phyloP scores from a whole-genome alignment of 2,797 vertebrate species.

The Acanthopagrus latus region DNA sequence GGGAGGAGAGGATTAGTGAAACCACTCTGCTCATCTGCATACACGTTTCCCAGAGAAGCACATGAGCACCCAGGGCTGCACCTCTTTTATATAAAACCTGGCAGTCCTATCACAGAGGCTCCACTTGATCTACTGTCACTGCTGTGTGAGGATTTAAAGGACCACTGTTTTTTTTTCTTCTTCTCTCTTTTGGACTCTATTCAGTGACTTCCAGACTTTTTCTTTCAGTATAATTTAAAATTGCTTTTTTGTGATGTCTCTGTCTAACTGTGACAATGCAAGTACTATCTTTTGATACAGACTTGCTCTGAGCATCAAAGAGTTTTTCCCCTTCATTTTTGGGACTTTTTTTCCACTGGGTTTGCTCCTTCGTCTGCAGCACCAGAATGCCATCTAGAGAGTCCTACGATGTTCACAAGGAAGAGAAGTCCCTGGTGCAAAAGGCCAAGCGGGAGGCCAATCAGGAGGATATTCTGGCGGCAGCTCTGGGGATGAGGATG shows the following conservation, averaged over 20 bases:
- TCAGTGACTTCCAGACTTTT: conserved; percentile 19
- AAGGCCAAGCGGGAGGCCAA: conserved; percentile 91
- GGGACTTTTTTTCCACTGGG: conserved; percentile 48
- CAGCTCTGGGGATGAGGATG: conserved; percentile 96
- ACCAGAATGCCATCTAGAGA: conserved; percentile 93
- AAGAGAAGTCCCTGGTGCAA: conserved; percentile 88
- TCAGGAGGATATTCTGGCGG: conserved; percentile 93
- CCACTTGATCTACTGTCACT: conserved; percentile 69
- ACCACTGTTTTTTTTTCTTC: conserved; percentile 51
- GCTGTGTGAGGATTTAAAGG: conserved; percentile 69
- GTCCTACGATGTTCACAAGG: conserved; percentile 88
- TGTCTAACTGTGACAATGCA: conserved; percentile 69
- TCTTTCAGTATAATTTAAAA: conserved; percentile 24
- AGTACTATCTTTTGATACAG: conserved; percentile 62
- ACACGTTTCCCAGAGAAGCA: conserved; percentile 80
- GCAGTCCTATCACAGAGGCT: conserved; percentile 61
- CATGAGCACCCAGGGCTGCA: conserved; percentile 73
- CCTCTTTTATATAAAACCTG: conserved; percentile 75
- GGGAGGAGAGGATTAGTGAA: conserved; percentile 88
- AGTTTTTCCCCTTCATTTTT: conserved; percentile 53
- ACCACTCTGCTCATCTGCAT: conserved; percentile 86
- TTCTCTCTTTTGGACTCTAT: conserved; percentile 28
- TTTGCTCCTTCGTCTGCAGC: conserved; percentile 56
- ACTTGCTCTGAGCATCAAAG: conserved; percentile 71
- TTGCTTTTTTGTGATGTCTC: conserved; percentile 33